Percentiles rank a stretch among this genome's conserved stretches.
These are phyloP conservation scores for Pteruthius melanotis DNA, from an alignment of 2,113 vertebrate genomes.

Conservation along the genomic window DNA sequence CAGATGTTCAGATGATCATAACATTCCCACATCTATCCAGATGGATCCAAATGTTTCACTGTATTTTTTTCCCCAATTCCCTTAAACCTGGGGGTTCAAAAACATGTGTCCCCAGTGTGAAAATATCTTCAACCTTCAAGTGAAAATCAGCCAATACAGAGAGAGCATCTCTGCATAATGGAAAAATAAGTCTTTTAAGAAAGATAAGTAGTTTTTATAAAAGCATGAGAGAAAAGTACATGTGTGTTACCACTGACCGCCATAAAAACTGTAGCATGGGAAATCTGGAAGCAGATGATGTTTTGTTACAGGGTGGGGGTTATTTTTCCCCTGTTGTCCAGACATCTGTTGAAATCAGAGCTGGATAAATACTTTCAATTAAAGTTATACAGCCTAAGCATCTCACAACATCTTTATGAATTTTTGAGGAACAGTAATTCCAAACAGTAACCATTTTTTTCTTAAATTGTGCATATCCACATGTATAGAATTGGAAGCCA, in stretches of 20 bases:
- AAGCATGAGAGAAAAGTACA: background rate
- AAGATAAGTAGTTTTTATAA: background rate
- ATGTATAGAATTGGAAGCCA: background rate
- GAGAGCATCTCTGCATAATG: background rate
- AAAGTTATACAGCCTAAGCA: background rate
- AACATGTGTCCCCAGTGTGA: background rate
- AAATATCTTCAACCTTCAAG: background rate
- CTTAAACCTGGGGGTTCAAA: background rate
- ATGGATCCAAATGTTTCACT: constrained; percentile 5
- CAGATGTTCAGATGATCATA: background rate
- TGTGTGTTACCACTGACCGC: background rate
- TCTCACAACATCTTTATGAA: background rate
- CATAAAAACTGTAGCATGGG: background rate
- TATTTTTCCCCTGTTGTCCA: background rate
- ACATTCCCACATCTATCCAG: constrained; percentile 5
- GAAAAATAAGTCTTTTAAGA: background rate
- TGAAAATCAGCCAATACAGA: background rate
- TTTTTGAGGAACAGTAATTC: background rate
- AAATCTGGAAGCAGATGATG: constrained; percentile 24
- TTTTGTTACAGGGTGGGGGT: background rate
- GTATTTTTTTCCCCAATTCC: background rate
- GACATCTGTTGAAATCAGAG: constrained; percentile 59
- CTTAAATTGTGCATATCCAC: background rate
- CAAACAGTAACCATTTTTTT: background rate
- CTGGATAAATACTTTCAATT: constrained; percentile 24